Base-by-base conservation (phyloP, 2,888 invertebrate genomes). In the Phalangium opilio region DNA sequence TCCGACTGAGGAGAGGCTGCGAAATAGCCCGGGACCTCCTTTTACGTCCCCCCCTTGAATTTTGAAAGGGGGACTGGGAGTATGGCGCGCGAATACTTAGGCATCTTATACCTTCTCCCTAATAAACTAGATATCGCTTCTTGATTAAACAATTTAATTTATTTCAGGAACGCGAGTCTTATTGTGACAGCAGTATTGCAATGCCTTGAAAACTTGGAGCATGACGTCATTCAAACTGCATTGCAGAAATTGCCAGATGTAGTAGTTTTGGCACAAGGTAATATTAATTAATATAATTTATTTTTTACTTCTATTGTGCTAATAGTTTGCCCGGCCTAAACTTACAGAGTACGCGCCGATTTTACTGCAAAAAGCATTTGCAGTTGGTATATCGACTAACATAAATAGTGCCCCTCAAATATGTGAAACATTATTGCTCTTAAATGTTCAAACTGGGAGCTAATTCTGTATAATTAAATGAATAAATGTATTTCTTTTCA, bases 171-270 rank as follows among this genome's bases (percentile, higher is more conserved):
- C 32, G 49, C 47, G 4, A 27, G 27, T 8, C 27, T 27, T 7
- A 27, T 27, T 27, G 27, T 27, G 4, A 27, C 81, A 39, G 77
- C 81, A 0, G 79, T 84, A 60, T 73, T 89, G 47, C 78, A 82
- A 58, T 86, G 89, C 62, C 70, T 93, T 48, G 79, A 85, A 56
- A 81, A 80, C 51, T 72, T 75, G 39, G 79, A 83, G 62, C 79
- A 83, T 0, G 84, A 85, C 52, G 75, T 91, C 35, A 77, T 83
- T 0, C 75, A 76, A 56, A 77, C 81, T 1, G 79, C 83, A 21
- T 71, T 91, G 41, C 85, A 85, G 54, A 78, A 79, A 63, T 70
- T 93, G 43, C 80, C 87, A 0, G 89, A 89, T 60, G 77, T 90
- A 53, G 74, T 82, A 45, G 73, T 84, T 11, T 78, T 86, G 52